These are phyloP conservation scores for Eupithecia tripunctaria DNA, from an alignment of 2,888 invertebrate species.

Conservation along the genomic window DNA sequence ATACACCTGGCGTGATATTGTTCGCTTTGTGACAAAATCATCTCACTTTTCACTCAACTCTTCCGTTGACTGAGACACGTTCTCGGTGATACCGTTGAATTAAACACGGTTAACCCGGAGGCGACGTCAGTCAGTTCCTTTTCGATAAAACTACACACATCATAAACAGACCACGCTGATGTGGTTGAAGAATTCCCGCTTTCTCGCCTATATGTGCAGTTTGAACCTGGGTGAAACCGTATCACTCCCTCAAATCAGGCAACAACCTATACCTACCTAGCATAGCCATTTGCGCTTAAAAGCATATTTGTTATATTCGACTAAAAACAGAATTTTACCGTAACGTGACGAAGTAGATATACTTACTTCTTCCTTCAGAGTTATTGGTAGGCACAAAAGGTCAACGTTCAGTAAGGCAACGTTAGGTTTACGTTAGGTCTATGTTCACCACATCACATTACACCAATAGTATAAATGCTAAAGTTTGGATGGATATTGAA, in stretches of 20 bases:
- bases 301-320: no score
- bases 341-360: not conserved
- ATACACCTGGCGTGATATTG: no score
- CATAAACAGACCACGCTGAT: not conserved
- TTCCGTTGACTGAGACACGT: not conserved
- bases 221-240: not conserved
- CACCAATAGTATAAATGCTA: no score
- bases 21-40: not conserved
- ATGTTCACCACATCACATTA: no score
- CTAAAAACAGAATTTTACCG: no score
- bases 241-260: not conserved
- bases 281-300: not conserved
- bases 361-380: not conserved
- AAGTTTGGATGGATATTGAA: no score
- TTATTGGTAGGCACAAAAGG: no score
- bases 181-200: not conserved
- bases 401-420: no score
- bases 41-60: not conserved
- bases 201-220: not conserved
- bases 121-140: not conserved
- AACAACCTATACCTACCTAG: not conserved
- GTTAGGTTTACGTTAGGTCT: no score
- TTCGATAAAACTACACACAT: not conserved
- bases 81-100: not conserved
- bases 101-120: not conserved